Conservation (phyloP, 1,140 invertebrate genomes). For the Kradibia gibbosae region DNA sequence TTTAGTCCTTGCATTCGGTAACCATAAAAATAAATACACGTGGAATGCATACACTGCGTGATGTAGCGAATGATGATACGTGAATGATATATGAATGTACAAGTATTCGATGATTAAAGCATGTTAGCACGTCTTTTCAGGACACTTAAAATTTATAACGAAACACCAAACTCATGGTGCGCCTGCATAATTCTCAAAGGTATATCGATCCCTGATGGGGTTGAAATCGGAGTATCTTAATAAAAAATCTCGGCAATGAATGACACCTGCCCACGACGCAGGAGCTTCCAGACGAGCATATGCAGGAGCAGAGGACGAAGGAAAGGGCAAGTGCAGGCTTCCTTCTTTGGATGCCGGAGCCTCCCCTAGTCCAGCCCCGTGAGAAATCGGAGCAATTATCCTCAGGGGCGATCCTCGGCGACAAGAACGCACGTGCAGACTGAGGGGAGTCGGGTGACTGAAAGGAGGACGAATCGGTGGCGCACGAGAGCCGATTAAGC, state of each 20-base stretch:
- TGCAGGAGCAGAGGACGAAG: neutral
- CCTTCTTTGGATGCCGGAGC: neutral
- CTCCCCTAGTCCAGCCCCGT: neutral
- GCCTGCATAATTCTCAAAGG: neutral
- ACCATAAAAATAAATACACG: too few relatives aligned
- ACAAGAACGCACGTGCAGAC: too few relatives aligned
- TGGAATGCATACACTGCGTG: too few relatives aligned
- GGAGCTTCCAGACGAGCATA: neutral
- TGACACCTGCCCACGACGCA: neutral
- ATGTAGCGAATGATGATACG: too few relatives aligned
- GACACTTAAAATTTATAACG: neutral
- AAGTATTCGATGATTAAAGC: neutral
- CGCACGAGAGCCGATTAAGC: conserved; percentile 1
- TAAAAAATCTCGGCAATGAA: neutral
- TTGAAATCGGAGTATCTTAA: conserved; percentile 2
- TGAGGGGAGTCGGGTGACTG: too few relatives aligned
- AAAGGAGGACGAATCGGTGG: neutral
- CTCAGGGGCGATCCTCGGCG: neutral
- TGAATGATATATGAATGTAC: too few relatives aligned
- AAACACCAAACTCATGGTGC: neutral
- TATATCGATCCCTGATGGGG: neutral
- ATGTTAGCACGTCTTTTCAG: neutral
- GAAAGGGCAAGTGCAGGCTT: neutral
- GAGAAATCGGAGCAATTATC: conserved; percentile 12
- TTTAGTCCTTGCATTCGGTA: too few relatives aligned